Conservation (phyloP, 2,888 invertebrate genomes). For the Azorinus chamasolen region DNA sequence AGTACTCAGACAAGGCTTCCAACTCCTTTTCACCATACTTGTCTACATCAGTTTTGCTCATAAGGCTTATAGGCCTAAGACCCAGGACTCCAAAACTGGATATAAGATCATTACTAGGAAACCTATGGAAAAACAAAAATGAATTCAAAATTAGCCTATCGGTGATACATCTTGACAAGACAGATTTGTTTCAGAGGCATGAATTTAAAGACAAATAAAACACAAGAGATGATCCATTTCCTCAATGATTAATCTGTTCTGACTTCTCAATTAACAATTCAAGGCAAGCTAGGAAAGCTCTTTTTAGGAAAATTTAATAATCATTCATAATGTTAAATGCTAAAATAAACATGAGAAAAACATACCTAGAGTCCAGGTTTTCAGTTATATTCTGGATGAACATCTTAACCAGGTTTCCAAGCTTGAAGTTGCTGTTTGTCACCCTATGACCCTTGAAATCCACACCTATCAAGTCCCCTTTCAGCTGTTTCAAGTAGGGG, state of each 20-base stretch:
- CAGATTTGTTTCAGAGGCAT: too few species aligned
- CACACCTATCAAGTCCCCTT: conserved; percentile 15
- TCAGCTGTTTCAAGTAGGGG: conserved; percentile 6
- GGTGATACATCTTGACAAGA: too few species aligned
- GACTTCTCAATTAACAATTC: too few species aligned
- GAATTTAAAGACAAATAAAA: too few species aligned
- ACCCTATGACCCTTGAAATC: conserved; percentile 32
- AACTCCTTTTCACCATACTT: conserved; percentile 9
- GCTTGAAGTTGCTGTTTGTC: conserved; percentile 26
- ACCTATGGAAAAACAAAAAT: conserved; percentile 2
- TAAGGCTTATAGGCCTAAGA: conserved; percentile 20
- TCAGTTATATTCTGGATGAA: conserved; percentile 13
- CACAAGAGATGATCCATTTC: too few species aligned
- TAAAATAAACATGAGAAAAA: background rate
- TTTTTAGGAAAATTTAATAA: too few species aligned
- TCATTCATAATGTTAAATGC: too few species aligned
- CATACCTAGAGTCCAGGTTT: conserved; percentile 26
- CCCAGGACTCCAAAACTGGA: conserved; percentile 6
- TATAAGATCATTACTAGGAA: conserved; percentile 13
- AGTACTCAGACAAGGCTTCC: conserved; percentile 1
- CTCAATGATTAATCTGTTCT: too few species aligned
- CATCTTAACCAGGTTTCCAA: conserved; percentile 5
- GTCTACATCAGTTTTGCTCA: background rate
- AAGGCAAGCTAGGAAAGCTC: too few species aligned
- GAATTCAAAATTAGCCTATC: too few species aligned